These are phyloP conservation scores for Augochlora pura DNA, from an alignment of 1,140 invertebrate species.

Conservation along the genomic window DNA sequence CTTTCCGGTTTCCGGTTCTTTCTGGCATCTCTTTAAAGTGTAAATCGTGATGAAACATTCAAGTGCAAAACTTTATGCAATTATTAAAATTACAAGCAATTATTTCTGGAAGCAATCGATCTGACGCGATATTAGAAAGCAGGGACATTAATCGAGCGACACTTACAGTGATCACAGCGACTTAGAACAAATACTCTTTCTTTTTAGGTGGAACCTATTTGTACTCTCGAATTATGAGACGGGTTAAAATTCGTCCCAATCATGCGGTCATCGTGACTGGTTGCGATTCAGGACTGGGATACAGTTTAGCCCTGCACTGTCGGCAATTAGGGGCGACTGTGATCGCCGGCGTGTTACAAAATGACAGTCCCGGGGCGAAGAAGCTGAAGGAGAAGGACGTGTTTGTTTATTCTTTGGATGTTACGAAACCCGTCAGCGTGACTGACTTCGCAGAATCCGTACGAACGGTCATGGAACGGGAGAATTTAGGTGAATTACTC, in stretches of 20 bases:
- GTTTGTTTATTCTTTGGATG: conserved; percentile 83
- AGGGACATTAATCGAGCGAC: too few species aligned
- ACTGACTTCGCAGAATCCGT: conserved; percentile 77
- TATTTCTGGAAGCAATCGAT: too few species aligned
- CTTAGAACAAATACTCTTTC: neutral
- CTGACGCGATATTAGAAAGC: too few species aligned
- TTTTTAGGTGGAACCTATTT: conserved; percentile 40
- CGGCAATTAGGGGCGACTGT: conserved; percentile 83
- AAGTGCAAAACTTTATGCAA: too few species aligned
- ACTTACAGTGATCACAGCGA: too few species aligned
- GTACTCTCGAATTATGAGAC: conserved; percentile 13
- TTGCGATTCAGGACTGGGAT: conserved; percentile 92
- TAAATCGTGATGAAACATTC: too few species aligned
- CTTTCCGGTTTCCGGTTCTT: too few species aligned
- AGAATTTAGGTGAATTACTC: conserved; percentile 80
- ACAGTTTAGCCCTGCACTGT: conserved; percentile 84
- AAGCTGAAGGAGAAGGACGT: conserved; percentile 76
- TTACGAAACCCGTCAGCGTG: conserved; percentile 84
- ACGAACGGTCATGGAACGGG: conserved; percentile 70
- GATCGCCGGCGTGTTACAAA: conserved; percentile 86
- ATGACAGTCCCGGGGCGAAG: conserved; percentile 78
- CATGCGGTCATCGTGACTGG: conserved; percentile 87
- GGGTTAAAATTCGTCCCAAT: conserved; percentile 46
- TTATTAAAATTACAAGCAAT: too few species aligned
- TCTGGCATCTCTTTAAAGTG: too few species aligned